These are phyloP conservation scores for Pituophis catenifer DNA, from an alignment of 2,113 vertebrate genomes.

Conservation along the genomic window DNA sequence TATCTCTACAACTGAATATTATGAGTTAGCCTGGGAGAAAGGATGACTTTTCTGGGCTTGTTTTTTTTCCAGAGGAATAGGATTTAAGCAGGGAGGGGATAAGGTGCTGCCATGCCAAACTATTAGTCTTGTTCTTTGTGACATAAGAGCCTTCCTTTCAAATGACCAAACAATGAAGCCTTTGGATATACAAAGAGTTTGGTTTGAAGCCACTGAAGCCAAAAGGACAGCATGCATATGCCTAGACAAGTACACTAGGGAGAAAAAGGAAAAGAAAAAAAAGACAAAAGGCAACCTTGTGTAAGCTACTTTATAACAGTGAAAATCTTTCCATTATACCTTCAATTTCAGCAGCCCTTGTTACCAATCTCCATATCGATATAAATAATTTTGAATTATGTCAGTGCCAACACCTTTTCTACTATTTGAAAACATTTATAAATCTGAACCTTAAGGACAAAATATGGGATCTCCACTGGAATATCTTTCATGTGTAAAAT, in stretches of 20 bases:
- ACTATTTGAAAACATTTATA: background rate
- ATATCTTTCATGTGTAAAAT: background rate
- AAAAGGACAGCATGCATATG: background rate
- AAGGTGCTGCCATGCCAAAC: background rate
- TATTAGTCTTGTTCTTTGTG: background rate
- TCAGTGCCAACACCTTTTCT: background rate
- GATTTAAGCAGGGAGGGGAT: background rate
- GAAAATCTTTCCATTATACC: background rate
- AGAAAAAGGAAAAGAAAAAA: background rate
- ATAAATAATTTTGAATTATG: background rate
- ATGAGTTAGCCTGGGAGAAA: background rate
- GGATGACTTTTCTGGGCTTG: background rate
- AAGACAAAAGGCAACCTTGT: background rate
- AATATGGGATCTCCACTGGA: background rate
- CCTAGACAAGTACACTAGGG: background rate
- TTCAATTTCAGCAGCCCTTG: background rate
- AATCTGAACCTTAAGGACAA: background rate
- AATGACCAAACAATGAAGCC: background rate
- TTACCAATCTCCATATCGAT: background rate
- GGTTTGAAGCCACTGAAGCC: background rate
- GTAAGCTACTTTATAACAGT: background rate
- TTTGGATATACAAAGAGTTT: background rate
- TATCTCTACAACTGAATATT: background rate
- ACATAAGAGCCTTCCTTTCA: background rate
- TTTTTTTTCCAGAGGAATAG: background rate